Conservation (phyloP, 2,113 vertebrate species). For the human region DNA sequence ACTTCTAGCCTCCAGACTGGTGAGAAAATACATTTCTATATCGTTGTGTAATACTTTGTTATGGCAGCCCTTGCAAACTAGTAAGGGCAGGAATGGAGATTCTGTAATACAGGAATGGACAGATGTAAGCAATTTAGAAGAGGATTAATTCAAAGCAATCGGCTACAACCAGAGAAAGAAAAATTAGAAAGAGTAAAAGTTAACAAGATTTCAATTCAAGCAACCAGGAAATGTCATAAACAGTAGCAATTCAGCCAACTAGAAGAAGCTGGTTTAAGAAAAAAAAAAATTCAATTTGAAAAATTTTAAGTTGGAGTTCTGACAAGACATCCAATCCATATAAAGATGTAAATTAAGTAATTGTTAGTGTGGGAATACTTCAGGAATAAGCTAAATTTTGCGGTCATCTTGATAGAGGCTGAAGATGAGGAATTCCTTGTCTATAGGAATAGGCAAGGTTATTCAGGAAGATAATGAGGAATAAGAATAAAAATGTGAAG, state of each 20-base stretch:
- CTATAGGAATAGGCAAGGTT: neutral
- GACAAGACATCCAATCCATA: neutral
- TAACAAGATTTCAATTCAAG: neutral
- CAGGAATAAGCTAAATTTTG: neutral
- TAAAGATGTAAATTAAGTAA: neutral
- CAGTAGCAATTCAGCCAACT: neutral
- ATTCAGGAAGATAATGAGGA: neutral
- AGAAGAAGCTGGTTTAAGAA: neutral
- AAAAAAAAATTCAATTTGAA: slow-evolving; percentile 32
- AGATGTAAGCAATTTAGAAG: neutral
- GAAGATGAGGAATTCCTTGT: neutral
- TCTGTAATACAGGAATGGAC: neutral
- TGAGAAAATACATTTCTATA: neutral
- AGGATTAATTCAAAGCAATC: neutral
- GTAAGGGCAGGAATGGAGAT: neutral
- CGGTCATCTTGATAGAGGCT: neutral
- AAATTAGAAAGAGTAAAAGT: neutral
- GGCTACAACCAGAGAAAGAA: neutral
- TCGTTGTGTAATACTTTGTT: neutral
- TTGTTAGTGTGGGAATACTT: neutral
- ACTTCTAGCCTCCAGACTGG: neutral
- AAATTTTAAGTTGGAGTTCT: neutral
- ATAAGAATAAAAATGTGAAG: neutral
- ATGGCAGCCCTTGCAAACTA: neutral
- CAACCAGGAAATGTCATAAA: neutral